Percentiles rank a stretch among this genome's conserved stretches.
Evolutionary conservation across 2,797 vertebrate genomes (phyloP).

Genomic region (Scleropages formosus): DNA sequence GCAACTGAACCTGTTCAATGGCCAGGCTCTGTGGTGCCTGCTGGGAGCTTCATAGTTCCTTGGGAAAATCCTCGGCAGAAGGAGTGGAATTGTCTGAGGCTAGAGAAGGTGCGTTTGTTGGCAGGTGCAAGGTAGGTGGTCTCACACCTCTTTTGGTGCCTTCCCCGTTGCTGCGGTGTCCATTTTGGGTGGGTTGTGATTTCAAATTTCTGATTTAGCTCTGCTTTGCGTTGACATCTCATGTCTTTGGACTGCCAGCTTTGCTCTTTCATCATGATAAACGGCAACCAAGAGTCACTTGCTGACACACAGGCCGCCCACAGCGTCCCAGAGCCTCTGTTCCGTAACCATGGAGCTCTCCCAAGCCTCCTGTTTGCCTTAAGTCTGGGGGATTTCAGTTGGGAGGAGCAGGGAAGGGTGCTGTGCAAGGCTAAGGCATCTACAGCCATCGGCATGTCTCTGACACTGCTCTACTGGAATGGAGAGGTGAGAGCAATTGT

Average conservation of each 20-base stretch:
- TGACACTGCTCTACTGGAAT: too few relatives aligned
- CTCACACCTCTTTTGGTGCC: background rate
- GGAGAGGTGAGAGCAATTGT: too few relatives aligned
- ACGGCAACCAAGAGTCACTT: background rate
- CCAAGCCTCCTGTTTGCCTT: background rate
- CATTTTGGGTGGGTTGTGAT: background rate
- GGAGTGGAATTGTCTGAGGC: background rate
- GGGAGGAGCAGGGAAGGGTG: too few relatives aligned
- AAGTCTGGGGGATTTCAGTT: too few relatives aligned
- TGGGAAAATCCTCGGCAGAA: background rate
- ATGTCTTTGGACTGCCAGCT: too few relatives aligned
- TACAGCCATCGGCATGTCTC: too few relatives aligned
- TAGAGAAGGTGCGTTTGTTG: background rate
- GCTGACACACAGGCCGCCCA: background rate
- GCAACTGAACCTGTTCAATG: background rate
- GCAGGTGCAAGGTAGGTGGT: background rate
- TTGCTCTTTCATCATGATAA: background rate
- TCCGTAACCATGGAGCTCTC: background rate
- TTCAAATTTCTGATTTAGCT: slow-evolving; percentile 1
- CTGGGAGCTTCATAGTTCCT: too few relatives aligned
- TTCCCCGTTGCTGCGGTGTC: background rate
- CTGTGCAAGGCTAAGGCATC: too few relatives aligned
- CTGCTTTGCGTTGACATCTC: background rate
- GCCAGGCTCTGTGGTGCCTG: background rate
- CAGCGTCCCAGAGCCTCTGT: background rate